phyloP scores from a whole-genome alignment of 2,113 vertebrate species.

The Baryphthengus martii region DNA sequence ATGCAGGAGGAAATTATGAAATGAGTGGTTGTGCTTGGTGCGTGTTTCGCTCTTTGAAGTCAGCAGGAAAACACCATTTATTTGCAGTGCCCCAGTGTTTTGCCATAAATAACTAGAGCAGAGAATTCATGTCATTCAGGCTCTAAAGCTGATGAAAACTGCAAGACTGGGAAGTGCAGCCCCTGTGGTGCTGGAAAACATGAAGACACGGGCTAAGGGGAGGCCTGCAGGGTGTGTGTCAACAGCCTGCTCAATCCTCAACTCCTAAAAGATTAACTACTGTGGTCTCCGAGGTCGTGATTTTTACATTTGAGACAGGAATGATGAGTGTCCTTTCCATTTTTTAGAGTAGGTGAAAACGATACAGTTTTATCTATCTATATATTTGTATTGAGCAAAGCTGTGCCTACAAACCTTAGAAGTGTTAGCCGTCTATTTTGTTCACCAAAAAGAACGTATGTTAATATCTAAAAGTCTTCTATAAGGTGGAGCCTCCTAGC shows the following conservation, averaged over 20 bases:
- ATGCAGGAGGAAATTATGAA: background rate
- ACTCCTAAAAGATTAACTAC: background rate
- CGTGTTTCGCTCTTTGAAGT: background rate
- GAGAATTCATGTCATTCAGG: background rate
- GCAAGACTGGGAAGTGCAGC: background rate
- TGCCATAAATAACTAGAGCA: background rate
- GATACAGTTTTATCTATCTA: background rate
- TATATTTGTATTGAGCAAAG: background rate
- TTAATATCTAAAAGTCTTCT: background rate
- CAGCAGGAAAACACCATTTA: background rate
- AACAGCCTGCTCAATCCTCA: background rate
- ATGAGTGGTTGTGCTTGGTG: background rate
- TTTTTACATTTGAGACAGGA: background rate
- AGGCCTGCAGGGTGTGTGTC: background rate
- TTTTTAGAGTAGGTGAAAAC: background rate
- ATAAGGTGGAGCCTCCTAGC: background rate
- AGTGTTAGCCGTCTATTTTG: background rate
- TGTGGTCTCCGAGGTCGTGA: accelerated
- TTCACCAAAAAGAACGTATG: background rate
- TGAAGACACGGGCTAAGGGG: background rate
- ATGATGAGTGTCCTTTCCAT: background rate
- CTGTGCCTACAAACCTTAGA: background rate
- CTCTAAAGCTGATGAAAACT: background rate
- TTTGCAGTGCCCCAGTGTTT: background rate
- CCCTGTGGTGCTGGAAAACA: background rate